Conservation (phyloP, 2,888 invertebrate species). For the Lasioglossum marginatum region DNA sequence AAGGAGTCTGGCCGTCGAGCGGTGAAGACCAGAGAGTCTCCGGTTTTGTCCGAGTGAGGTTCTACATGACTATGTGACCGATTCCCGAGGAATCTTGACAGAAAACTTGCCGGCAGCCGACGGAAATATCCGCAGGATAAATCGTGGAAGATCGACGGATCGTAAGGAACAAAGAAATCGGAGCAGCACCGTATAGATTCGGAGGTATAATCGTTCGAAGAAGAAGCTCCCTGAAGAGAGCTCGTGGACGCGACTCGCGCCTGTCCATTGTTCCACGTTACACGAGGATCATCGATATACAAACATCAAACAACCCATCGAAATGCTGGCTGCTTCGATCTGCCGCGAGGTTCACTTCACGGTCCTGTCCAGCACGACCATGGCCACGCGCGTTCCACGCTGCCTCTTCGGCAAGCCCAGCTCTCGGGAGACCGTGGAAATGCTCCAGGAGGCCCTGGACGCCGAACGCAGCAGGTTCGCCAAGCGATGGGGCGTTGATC, state of each 20-base stretch:
- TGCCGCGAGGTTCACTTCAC: slow-evolving; percentile 81
- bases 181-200: neutral
- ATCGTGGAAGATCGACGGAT: neutral
- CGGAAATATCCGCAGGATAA: neutral
- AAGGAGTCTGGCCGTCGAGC: slow-evolving; percentile 76
- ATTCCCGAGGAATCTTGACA: slow-evolving; percentile 51
- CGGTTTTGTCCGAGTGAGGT: slow-evolving; percentile 20
- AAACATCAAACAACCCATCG: slow-evolving; percentile 64
- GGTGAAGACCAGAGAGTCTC: slow-evolving; percentile 59
- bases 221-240: neutral
- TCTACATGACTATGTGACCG: slow-evolving; percentile 28
- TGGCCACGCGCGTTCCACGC: slow-evolving; percentile 78
- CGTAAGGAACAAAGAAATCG: neutral
- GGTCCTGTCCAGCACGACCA: slow-evolving; percentile 76
- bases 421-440: slow-evolving; percentile 86
- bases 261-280: slow-evolving; percentile 10
- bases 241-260: neutral
- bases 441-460: slow-evolving; percentile 87
- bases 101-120: slow-evolving; percentile 49
- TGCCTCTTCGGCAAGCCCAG: slow-evolving; percentile 88
- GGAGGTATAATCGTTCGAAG: neutral
- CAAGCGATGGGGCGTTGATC: slow-evolving; percentile 87
- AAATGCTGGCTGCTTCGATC: slow-evolving; percentile 80
- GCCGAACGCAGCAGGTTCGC: slow-evolving; percentile 87
- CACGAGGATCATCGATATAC: slow-evolving; percentile 33